Percentiles rank a stretch among this genome's conserved stretches.
These are phyloP conservation scores for Drosophila malerkotliana DNA, from an alignment of 1,140 invertebrate species.

Conservation along the genomic window DNA sequence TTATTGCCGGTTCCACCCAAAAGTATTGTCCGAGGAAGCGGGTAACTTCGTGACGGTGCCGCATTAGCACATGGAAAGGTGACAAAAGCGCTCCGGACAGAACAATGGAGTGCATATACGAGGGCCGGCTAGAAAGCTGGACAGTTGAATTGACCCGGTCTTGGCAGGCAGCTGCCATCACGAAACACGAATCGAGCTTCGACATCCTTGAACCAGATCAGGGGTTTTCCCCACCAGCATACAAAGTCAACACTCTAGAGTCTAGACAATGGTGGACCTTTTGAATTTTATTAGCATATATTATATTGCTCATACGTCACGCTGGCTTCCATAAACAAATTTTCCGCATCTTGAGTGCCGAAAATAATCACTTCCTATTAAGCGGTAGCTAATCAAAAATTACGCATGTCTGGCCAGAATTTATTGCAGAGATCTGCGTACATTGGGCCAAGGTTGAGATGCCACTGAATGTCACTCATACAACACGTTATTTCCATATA, in stretches of 20 bases:
- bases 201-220: slow-evolving; percentile 38
- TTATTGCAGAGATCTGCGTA: neutral
- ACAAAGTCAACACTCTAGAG: neutral
- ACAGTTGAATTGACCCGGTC: slow-evolving; percentile 7
- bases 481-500: neutral
- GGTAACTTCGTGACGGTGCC: slow-evolving; percentile 24
- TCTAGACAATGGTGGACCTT: neutral
- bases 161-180: neutral
- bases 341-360: neutral
- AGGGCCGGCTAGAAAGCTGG: slow-evolving; percentile 10
- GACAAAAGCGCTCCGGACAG: slow-evolving; percentile 45
- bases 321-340: neutral
- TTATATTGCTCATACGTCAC: neutral
- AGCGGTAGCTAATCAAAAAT: neutral
- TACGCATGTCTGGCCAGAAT: neutral
- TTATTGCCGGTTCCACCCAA: slow-evolving; percentile 23
- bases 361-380: neutral
- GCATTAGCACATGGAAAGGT: slow-evolving; percentile 48
- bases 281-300: neutral
- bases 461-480: neutral
- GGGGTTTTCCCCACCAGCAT: slow-evolving; percentile 10
- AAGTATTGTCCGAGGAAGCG: slow-evolving; percentile 18
- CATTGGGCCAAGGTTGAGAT: neutral
- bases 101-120: slow-evolving; percentile 49
- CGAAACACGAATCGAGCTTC: slow-evolving; percentile 16